Conservation (phyloP, 2,888 invertebrate species). For the Lepidonotus clava region DNA sequence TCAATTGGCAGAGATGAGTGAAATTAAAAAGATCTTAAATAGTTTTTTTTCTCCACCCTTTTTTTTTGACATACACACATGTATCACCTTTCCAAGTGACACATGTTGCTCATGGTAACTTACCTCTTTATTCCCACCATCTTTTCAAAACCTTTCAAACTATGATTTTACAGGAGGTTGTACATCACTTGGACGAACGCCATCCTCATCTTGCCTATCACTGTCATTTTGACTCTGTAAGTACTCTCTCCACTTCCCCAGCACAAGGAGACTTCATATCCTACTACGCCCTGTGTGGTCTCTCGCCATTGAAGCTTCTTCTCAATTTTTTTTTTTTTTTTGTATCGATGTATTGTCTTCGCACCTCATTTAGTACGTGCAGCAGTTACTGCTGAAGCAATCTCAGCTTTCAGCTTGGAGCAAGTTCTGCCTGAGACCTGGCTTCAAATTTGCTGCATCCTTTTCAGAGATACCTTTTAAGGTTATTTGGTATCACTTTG, state of each 20-base stretch:
- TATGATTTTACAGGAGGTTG: neutral
- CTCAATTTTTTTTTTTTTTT: neutral
- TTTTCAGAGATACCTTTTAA: neutral
- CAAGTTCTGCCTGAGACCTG: neutral
- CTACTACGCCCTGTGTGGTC: neutral
- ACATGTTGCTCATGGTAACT: too few species aligned
- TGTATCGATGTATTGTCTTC: neutral
- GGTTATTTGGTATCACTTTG: too few species aligned
- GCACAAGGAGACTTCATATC: neutral
- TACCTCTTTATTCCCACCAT: too few species aligned
- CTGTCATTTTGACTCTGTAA: slow-evolving; percentile 46
- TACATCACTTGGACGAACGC: neutral
- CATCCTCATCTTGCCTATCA: neutral
- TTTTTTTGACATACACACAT: too few species aligned
- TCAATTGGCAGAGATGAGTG: too few species aligned
- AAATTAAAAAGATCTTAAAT: too few species aligned
- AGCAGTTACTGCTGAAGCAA: too few species aligned
- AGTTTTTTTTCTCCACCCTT: too few species aligned
- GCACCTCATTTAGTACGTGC: neutral
- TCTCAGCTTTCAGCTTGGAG: too few species aligned
- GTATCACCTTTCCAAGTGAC: too few species aligned
- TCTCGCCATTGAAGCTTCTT: too few species aligned
- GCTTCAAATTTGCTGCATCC: slow-evolving; percentile 1
- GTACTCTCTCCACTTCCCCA: neutral
- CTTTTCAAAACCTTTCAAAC: neutral